Evolutionary conservation across 2,888 invertebrate genomes (phyloP), one percentile per base, ranked within the genome.

Genomic region (Tricholauxania praeusta): DNA sequence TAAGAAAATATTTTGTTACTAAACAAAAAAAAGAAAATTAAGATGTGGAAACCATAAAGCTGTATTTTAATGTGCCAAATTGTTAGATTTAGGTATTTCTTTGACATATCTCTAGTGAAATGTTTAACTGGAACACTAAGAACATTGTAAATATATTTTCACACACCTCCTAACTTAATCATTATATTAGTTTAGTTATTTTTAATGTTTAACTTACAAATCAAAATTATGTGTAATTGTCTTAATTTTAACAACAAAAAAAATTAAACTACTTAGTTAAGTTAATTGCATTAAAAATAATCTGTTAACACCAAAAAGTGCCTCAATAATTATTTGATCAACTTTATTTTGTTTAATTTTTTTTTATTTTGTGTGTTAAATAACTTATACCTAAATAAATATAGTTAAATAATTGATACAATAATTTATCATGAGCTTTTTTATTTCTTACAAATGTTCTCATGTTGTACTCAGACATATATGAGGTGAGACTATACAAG

Each of bases 291-390:
- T 17, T 68, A 68, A 19, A 17, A 47, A 12, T 70, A 62, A 70
- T 53, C 53, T 60, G 69, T 80, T 78, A 80, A 84, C 80, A 80
- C 84, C 84, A 83, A 83, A 84, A 84, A 84, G 85, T 84, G 84
- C 84, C 84, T 85, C 85, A 84, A 80, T 83, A 82, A 80, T 78
- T 77, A 77, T 76, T 79, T 74, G 73, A 76, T 72, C 70, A 57
- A 64, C 52, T 79, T 76, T 77, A 70, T 67, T 73, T 75, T 69
- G 76, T 74, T 47, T 28, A 28, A n/a, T 76, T 73, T 78, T 72
- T 69, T 76, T 76, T 55, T 60, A 60, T 62, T 28, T 64, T 66
- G 55, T 67, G 12, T 66, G 48, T 70, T 71, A 49, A 57, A 52
- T 66, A 15, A 51, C 51, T 68, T 65, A 57, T 32, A 63, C 49